Conservation (phyloP, 1,140 invertebrate species). For the silkworm (Bombyx mori) region DNA sequence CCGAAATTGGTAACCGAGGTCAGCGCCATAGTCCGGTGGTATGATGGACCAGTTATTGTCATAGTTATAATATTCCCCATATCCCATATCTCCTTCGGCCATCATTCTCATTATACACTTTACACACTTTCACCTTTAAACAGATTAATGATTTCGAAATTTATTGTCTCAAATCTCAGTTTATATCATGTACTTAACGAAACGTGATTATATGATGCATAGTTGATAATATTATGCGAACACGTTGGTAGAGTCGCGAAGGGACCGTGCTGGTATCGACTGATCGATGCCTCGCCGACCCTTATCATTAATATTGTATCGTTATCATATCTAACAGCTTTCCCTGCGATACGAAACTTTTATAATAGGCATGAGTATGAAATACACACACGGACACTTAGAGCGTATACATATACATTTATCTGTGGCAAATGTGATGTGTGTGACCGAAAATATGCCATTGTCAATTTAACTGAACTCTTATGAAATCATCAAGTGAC, state of each 20-base stretch:
- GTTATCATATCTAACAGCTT: constrained; percentile 69
- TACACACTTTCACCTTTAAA: neutral
- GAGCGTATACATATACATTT: constrained; percentile 36
- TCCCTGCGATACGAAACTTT: constrained; percentile 62
- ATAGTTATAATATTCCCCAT: constrained; percentile 74
- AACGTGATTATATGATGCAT: neutral
- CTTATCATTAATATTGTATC: constrained; percentile 67
- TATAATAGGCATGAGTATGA: constrained; percentile 35
- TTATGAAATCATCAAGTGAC: constrained; percentile 41
- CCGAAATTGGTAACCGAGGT: constrained; percentile 41
- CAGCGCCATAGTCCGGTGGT: constrained; percentile 75
- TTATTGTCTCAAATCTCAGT: neutral
- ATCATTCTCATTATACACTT: constrained; percentile 68
- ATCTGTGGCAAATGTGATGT: constrained; percentile 47
- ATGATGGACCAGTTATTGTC: constrained; percentile 78
- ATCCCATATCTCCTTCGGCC: constrained; percentile 62
- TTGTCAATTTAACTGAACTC: constrained; percentile 17
- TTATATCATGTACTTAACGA: neutral
- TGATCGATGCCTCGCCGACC: constrained; percentile 57
- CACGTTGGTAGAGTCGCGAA: constrained; percentile 11
- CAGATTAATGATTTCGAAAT: neutral
- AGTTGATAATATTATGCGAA: constrained; percentile 9
- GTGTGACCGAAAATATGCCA: constrained; percentile 28
- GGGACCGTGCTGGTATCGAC: constrained; percentile 48
- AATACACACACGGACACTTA: constrained; percentile 32